Evolutionary conservation across 2,797 vertebrate genomes (phyloP).

Genomic region (Phoxinus dragarum): DNA sequence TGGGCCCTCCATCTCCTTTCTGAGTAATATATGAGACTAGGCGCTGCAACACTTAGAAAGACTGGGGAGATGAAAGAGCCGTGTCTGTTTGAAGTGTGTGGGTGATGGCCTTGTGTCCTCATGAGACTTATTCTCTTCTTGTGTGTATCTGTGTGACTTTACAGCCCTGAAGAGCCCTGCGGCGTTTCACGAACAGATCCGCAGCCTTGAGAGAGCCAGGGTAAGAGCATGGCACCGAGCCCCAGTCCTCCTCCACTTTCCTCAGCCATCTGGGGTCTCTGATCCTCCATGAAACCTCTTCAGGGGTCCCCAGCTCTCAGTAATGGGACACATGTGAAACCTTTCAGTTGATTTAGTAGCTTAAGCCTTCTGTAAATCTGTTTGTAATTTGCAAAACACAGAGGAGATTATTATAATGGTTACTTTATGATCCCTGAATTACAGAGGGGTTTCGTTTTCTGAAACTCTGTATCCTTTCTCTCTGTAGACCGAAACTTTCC

Average conservation of each 20-base stretch:
- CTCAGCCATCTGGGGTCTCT: not conserved
- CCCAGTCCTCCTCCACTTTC: conserved; percentile 18
- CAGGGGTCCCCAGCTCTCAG: not conserved
- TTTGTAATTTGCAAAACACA: conserved; percentile 36
- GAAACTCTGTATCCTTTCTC: conserved; percentile 12
- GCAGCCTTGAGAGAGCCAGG: conserved; percentile 97
- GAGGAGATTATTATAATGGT: not conserved
- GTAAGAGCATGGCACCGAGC: conserved; percentile 77
- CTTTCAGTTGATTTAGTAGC: conserved; percentile 22
- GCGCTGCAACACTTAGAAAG: conserved; percentile 2
- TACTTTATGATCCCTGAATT: conserved; percentile 14
- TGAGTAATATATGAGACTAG: conserved; percentile 9
- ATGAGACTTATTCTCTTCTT: conserved; percentile 2
- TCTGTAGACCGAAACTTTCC: conserved; percentile 93
- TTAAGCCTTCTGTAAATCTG: conserved; percentile 32
- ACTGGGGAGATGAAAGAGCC: conserved; percentile 14
- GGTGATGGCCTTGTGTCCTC: conserved; percentile 34
- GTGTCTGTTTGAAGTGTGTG: conserved; percentile 37
- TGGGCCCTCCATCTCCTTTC: not conserved
- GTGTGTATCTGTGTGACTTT: conserved; percentile 49
- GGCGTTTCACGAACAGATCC: conserved; percentile 98
- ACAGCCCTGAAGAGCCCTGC: conserved; percentile 98
- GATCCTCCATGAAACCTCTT: conserved; percentile 38
- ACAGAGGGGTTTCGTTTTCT: conserved; percentile 5
- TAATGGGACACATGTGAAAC: conserved; percentile 30